phyloP scores from a whole-genome alignment of 35 echinoderm and acorn worm species.

The Chiridota heheva region DNA sequence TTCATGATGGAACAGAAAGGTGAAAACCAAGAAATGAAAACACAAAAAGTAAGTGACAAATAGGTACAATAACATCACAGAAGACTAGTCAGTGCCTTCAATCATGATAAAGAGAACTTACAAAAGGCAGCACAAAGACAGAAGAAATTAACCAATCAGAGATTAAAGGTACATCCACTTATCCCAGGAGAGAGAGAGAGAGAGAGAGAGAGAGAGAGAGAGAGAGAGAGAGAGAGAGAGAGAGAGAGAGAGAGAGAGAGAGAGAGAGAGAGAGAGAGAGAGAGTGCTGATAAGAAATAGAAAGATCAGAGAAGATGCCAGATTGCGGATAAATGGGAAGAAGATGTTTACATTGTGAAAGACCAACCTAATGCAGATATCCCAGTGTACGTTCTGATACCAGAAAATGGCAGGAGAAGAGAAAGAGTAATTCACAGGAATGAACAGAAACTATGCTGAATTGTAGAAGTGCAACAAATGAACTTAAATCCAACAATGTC shows the following conservation, averaged over 20 bases:
- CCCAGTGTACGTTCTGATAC: conserved; percentile 52
- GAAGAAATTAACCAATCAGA: background rate
- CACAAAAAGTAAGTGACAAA: background rate
- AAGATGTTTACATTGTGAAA: conserved; percentile 16
- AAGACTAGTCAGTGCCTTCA: background rate
- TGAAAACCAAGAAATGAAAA: background rate
- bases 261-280: too few species aligned
- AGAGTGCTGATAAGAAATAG: conserved; percentile 57
- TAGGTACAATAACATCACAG: conserved; percentile 24
- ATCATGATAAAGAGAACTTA: background rate
- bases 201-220: too few species aligned
- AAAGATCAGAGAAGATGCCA: conserved; percentile 32
- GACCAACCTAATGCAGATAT: conserved; percentile 13
- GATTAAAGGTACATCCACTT: background rate
- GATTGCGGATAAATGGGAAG: conserved; percentile 56
- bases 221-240: too few species aligned
- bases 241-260: too few species aligned
- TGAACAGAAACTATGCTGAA: conserved; percentile 30
- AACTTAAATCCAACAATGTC: too few species aligned
- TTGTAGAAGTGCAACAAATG: too few species aligned
- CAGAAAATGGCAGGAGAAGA: conserved; percentile 28
- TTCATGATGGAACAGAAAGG: conserved; percentile 4
- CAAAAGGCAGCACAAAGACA: conserved; percentile 6
- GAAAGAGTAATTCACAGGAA: conserved; percentile 62
- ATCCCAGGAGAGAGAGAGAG: conserved; percentile 42